Evolutionary conservation across 2,888 invertebrate genomes (phyloP).

Genomic region (Acrobasis consociella): DNA sequence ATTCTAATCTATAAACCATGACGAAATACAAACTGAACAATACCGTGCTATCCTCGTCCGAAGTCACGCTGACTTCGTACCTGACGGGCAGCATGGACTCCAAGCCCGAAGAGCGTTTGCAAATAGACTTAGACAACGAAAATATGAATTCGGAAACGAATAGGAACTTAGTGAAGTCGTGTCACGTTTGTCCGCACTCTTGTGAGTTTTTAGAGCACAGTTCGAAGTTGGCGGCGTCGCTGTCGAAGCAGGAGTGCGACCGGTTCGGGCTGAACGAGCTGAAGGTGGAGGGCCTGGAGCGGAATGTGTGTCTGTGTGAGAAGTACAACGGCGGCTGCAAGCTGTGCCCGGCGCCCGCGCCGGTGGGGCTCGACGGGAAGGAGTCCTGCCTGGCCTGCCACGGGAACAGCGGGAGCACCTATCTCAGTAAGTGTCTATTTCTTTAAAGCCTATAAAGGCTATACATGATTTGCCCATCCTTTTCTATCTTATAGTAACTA

Average conservation of each 20-base stretch:
- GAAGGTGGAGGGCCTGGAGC: conserved; percentile 64
- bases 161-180: conserved; percentile 52
- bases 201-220: conserved; percentile 60
- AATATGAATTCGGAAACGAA: conserved; percentile 54
- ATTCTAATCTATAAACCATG: conserved; percentile 63
- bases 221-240: conserved; percentile 56
- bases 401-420: conserved; percentile 53
- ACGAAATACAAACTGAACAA: conserved; percentile 82
- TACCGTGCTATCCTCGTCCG: conserved; percentile 60
- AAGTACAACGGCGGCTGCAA: conserved; percentile 75
- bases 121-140: conserved; percentile 58
- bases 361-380: conserved; percentile 54
- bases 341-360: conserved; percentile 64
- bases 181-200: conserved; percentile 60
- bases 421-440: conserved; percentile 58
- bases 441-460: too few species aligned
- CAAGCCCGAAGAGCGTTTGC: conserved; percentile 50
- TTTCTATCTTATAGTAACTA: too few species aligned
- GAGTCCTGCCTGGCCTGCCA: conserved; percentile 59
- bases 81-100: conserved; percentile 60
- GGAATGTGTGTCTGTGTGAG: conserved; percentile 69
- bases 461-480: too few species aligned
- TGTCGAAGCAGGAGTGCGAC: conserved; percentile 59
- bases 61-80: conserved; percentile 76
- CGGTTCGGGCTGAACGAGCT: conserved; percentile 71